These are phyloP conservation scores for Loriculus beryllinus DNA, from an alignment of 2,797 vertebrate species.

Conservation along the genomic window DNA sequence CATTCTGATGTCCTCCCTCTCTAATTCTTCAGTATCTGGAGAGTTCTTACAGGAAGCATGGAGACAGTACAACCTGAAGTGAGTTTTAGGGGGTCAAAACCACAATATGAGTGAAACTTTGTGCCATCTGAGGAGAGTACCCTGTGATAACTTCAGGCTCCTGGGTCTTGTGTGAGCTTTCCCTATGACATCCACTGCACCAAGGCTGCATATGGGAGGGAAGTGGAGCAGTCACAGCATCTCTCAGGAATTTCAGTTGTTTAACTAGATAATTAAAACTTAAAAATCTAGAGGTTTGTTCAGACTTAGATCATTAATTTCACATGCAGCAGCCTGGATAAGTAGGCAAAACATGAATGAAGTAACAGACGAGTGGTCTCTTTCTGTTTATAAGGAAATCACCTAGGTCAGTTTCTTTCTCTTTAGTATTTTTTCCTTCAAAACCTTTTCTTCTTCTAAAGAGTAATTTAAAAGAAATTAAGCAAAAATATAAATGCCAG, in stretches of 20 bases:
- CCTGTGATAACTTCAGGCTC: neutral
- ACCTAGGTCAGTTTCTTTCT: neutral
- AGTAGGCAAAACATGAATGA: neutral
- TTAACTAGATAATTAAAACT: neutral
- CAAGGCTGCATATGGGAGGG: rapidly evolving
- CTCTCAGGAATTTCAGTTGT: neutral
- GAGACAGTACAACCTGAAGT: neutral
- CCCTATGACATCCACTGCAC: rapidly evolving
- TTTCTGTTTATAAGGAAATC: neutral
- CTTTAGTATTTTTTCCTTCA: neutral
- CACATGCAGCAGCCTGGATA: neutral
- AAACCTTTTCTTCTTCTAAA: neutral
- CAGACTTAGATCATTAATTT: neutral
- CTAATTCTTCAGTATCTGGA: neutral
- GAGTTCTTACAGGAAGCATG: neutral
- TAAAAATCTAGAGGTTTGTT: neutral
- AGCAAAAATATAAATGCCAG: conserved; percentile 6
- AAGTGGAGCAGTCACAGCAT: neutral
- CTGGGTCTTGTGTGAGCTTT: neutral
- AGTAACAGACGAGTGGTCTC: neutral
- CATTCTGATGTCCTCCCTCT: rapidly evolving
- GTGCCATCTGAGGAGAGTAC: neutral
- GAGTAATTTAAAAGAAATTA: conserved; percentile 4
- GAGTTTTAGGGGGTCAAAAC: neutral
- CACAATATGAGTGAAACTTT: rapidly evolving